Conservation (phyloP, 2,888 invertebrate genomes). For the Lamellibrachia satsuma region DNA sequence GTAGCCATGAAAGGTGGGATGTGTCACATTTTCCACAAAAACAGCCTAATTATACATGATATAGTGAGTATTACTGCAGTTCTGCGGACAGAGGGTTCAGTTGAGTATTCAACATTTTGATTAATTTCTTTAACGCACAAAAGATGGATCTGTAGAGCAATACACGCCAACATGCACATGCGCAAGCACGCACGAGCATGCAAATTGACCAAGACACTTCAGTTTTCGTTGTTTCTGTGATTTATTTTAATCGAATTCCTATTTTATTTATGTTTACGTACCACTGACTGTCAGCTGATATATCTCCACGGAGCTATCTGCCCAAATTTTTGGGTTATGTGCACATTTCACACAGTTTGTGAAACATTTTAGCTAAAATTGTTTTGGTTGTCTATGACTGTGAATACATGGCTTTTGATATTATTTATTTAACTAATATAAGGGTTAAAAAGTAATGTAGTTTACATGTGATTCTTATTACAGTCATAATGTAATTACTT, state of each 20-base stretch:
- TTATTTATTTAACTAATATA: neutral
- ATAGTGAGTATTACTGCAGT: neutral
- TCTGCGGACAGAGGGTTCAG: neutral
- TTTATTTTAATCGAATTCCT: neutral
- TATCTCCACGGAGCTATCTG: neutral
- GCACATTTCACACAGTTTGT: neutral
- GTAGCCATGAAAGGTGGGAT: neutral
- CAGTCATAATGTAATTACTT: too few species aligned
- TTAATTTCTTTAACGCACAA: slow-evolving; percentile 1
- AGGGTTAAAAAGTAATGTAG: too few species aligned
- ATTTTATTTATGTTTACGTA: neutral
- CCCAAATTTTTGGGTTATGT: neutral
- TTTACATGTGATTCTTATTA: too few species aligned
- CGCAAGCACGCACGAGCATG: neutral
- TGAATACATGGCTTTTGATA: neutral
- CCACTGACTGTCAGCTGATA: neutral
- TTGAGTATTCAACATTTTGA: neutral
- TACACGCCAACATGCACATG: neutral
- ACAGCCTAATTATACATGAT: neutral
- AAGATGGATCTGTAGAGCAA: neutral
- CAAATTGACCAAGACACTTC: neutral
- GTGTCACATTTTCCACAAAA: neutral
- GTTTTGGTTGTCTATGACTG: neutral
- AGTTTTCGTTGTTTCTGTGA: neutral
- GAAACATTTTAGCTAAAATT: neutral